Evolutionary conservation across 2,888 invertebrate species (phyloP), one percentile per base, ranked within the genome.

Genomic region (Thelaira solivaga): DNA sequence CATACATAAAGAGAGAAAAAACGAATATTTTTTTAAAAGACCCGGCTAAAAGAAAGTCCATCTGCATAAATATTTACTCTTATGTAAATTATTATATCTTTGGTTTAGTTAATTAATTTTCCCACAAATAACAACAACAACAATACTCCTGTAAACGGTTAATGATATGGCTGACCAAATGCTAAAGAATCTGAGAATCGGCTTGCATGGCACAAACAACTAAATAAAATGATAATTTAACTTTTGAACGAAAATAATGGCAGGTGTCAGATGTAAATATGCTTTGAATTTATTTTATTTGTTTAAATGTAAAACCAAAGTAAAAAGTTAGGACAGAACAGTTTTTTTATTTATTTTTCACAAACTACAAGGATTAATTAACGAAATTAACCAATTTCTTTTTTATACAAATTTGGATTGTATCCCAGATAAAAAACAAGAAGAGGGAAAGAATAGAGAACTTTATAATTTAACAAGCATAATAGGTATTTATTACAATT

Each of bases 231-330:
- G 43, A 78, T 76, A 49, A 65, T 69, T 49, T 72, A 74, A 65
- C 59, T 61, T 74, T 61, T 49, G 34, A 59, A 51, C 59, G 43
- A 67, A 55, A 69, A 78, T 57, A 81, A 80, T 81, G 79, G 80
- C 82, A 82, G 82, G 81, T 81, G 82, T 81, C 82, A 81, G 81
- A 65, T 74, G 61, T 72, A 79, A 80, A 76, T 74, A 80, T 79
- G 76, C 73, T 65, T 76, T 79, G 73, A 80, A 82, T 82, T 82
- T 81, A 81, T 82, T 79, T 75, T 29, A 43, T 71, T 74, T 47
- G n/a, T 34, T 22, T 53, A 59, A 45, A 59, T 3, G 65, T 24
- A 47, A 49, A 41, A 31, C 18, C 29, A 39, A 1, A 55, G 31
- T 22, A 51, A n/a, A 43, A 45, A 29, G 16, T 22, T 13, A 20